A percentile compares a stretch with the other conserved stretches of the same genome.
phyloP scores from a whole-genome alignment of 1,140 invertebrate genomes.

The Lordiphosa collinella region DNA sequence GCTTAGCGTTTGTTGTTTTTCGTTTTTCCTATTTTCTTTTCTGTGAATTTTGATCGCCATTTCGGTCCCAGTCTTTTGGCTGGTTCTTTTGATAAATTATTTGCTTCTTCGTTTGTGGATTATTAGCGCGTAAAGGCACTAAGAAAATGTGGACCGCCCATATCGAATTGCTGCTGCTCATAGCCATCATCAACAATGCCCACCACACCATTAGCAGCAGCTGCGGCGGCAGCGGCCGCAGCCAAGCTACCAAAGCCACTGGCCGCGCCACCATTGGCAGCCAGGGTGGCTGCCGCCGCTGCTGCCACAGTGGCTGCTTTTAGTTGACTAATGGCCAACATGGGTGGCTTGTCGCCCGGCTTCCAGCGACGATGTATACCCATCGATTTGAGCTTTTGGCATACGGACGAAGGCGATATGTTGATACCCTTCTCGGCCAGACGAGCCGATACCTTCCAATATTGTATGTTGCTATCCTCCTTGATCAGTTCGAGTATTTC shows the following conservation, averaged over 20 bases:
- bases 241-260: not conserved
- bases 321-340: constrained; percentile 68
- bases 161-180: constrained; percentile 71
- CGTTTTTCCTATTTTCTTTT: no score
- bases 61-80: no score
- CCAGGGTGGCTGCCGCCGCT: constrained; percentile 39
- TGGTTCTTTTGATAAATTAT: not conserved
- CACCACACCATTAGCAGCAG: constrained; percentile 3
- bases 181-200: constrained; percentile 51
- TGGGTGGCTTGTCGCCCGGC: constrained; percentile 73
- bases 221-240: not conserved
- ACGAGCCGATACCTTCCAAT: constrained; percentile 77
- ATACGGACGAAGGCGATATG: constrained; percentile 77
- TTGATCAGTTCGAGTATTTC: constrained; percentile 76
- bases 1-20: no score
- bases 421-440: constrained; percentile 75
- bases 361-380: constrained; percentile 77
- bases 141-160: constrained; percentile 75
- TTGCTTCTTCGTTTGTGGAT: constrained; percentile 1
- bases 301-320: constrained; percentile 55
- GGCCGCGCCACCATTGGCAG: constrained; percentile 17
- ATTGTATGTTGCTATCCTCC: constrained; percentile 77
- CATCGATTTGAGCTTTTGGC: constrained; percentile 77
- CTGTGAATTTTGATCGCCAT: no score
- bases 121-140: constrained; percentile 73